Evolutionary conservation across 1,140 invertebrate species (phyloP).

Genomic region (Antheraea mylitta): DNA sequence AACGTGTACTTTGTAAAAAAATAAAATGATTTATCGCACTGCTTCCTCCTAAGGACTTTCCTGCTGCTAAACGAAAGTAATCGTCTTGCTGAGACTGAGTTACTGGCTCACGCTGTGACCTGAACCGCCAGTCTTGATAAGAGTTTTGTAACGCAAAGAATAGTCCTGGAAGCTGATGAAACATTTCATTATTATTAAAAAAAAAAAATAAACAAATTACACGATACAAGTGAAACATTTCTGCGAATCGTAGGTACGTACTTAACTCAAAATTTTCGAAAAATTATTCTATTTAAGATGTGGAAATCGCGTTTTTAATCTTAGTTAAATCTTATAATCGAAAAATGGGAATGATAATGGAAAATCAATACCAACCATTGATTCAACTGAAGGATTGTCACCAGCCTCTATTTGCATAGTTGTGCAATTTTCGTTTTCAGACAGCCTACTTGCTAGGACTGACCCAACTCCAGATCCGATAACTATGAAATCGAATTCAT

Average conservation of each 20-base stretch:
- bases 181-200: background rate
- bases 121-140: conserved; percentile 13
- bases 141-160: conserved; percentile 9
- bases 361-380: background rate
- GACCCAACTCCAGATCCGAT: background rate
- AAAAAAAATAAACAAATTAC: no score
- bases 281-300: no score
- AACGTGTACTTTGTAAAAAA: background rate
- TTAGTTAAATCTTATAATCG: no score
- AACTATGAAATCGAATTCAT: background rate
- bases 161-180: conserved; percentile 15
- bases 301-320: no score
- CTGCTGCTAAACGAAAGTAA: conserved; percentile 2
- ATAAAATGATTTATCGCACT: conserved; percentile 15
- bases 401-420: background rate
- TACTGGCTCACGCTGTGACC: background rate
- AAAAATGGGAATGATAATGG: no score
- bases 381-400: background rate
- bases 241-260: no score
- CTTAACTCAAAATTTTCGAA: no score
- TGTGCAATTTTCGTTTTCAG: background rate
- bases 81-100: background rate
- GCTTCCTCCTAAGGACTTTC: conserved; percentile 19
- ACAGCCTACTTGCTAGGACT: conserved; percentile 1
- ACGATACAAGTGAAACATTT: no score